Evolutionary conservation across 37 sponge, comb jelly and placozoan genomes (phyloP).

Genomic region (Agelas oroides): DNA sequence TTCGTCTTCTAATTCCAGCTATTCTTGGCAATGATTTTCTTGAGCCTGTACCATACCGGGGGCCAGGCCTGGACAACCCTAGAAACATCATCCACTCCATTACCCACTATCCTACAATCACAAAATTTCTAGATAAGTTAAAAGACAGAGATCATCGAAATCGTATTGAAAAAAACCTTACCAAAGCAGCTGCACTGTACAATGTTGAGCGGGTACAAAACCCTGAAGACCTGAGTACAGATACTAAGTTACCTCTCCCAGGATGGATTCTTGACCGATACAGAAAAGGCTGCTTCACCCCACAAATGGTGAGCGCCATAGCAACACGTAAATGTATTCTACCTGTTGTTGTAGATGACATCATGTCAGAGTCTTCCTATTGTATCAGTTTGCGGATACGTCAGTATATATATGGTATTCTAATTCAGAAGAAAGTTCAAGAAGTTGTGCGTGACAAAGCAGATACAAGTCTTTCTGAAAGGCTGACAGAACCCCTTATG

Average conservation of each 20-base stretch:
- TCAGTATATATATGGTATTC: not conserved
- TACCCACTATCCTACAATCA: not conserved
- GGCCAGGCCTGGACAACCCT: too few species aligned
- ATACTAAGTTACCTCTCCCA: not conserved
- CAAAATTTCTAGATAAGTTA: not conserved
- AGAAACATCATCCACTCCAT: not conserved
- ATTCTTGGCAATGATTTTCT: conserved; percentile 5
- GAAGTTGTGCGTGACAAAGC: not conserved
- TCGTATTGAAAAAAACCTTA: not conserved
- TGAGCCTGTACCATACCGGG: not conserved
- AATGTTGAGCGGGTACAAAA: not conserved
- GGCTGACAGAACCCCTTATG: too few species aligned
- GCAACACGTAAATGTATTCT: not conserved
- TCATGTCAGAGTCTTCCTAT: not conserved
- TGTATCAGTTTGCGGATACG: not conserved
- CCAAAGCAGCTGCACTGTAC: not conserved
- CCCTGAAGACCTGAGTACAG: not conserved
- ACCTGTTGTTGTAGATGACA: conserved; percentile 1
- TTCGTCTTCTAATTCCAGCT: conserved; percentile 7
- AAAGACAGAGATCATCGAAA: not conserved
- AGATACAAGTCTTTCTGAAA: not conserved
- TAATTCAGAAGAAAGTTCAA: not conserved
- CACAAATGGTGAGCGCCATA: not conserved
- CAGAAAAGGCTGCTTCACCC: not conserved
- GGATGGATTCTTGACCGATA: not conserved